These are phyloP conservation scores for Malurus splendens DNA, from an alignment of 2,797 vertebrate genomes.

Conservation along the genomic window DNA sequence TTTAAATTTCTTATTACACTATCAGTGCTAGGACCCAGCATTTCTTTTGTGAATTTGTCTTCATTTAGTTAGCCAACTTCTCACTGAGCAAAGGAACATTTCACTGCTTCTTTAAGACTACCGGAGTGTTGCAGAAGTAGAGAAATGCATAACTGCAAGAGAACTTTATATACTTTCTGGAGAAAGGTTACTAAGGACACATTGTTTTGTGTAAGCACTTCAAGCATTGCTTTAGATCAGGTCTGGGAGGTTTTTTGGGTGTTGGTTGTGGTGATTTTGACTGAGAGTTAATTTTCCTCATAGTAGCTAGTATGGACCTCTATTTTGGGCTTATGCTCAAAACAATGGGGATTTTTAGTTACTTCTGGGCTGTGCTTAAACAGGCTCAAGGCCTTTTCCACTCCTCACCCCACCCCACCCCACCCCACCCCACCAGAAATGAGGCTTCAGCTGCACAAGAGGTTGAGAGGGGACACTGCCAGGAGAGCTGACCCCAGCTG, in stretches of 20 bases:
- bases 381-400: neutral
- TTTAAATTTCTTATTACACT: neutral
- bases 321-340: neutral
- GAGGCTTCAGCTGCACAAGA: fast-evolving
- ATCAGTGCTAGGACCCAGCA: neutral
- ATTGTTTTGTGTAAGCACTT: neutral
- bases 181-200: neutral
- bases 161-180: neutral
- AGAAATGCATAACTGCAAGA: neutral
- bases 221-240: neutral
- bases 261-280: neutral
- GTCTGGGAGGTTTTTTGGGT: fast-evolving
- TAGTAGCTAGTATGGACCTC: neutral
- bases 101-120: neutral
- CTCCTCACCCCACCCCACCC: neutral
- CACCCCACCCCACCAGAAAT: fast-evolving
- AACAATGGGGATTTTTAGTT: fast-evolving
- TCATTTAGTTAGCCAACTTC: neutral
- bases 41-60: neutral
- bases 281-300: neutral
- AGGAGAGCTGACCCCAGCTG: neutral
- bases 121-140: neutral
- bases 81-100: neutral
- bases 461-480: neutral
- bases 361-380: neutral